Evolutionary conservation across 2,888 invertebrate genomes (phyloP).

Genomic region (Strigamia crassipes): DNA sequence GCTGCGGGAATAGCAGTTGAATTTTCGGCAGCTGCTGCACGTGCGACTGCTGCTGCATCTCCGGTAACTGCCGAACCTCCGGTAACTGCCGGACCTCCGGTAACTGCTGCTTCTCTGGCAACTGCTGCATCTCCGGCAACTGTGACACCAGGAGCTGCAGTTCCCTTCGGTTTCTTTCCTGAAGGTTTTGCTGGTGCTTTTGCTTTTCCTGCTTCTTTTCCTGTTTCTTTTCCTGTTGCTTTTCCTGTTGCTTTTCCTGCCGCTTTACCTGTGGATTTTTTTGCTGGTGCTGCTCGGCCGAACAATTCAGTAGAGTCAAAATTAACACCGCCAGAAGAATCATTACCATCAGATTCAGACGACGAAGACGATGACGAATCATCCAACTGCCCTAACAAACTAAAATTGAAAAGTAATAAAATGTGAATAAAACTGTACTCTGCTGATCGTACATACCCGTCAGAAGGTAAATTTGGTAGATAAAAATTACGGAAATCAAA

Average conservation of each 20-base stretch:
- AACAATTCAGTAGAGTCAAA: neutral
- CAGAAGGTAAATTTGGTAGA: neutral
- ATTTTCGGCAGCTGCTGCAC: too few species aligned
- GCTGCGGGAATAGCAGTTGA: too few species aligned
- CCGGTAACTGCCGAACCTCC: too few species aligned
- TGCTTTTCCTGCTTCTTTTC: too few species aligned
- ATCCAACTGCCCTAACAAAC: neutral
- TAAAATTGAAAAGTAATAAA: neutral
- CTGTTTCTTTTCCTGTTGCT: neutral
- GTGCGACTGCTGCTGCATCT: too few species aligned
- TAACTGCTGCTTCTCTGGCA: too few species aligned
- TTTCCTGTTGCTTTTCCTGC: neutral
- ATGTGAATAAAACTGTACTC: neutral
- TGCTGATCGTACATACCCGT: neutral
- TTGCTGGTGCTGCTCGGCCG: neutral
- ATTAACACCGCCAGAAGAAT: neutral
- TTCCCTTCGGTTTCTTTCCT: too few species aligned
- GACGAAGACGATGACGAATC: neutral
- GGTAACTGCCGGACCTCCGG: too few species aligned
- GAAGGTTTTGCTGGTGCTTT: too few species aligned
- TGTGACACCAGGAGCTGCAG: too few species aligned
- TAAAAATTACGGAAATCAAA: neutral
- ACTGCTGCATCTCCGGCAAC: too few species aligned
- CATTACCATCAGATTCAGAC: neutral
- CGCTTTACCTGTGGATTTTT: neutral